Base-by-base conservation (phyloP, 2,797 vertebrate species). In the Gymnoscopelus microlampas region DNA sequence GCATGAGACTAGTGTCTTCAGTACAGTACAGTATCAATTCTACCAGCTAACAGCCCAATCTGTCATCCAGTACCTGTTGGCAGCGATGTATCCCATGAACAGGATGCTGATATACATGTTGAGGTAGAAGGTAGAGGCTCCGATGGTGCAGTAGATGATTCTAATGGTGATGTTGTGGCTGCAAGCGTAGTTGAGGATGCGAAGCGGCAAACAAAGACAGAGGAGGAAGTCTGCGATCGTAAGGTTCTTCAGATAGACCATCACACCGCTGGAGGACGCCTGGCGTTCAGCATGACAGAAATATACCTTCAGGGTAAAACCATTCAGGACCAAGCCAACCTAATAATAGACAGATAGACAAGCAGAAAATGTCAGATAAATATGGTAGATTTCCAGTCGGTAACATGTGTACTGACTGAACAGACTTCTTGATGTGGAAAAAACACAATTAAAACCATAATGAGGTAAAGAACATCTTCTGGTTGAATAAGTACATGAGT, bases 81-180 rank as follows among this genome's bases (percentile, higher is more conserved):
- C 91, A 0, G 91, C 93, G 19, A 94, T 90, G 78, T 86, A 91
- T 0, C 90, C 90, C 92, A 94, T 93, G 86, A 94, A 93, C 66
- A 93, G 74, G 78, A 94, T 93, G 90, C 93, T 94, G 75, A 92
- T 83, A 3, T 93, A 94, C 90, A 92, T 92, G 87, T 94, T 94
- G 49, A 93, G 85, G 53, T 92, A 94, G 50, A 94, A 90, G 47
- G 86, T 71, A 0, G 87, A 48, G 0, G 90, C 83, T 0, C 90
- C 89, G 0, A 92, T 89, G 68, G 23, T 83, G 84, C 93, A 93
- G 87, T 93, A 91, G 63, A 80, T 7, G 6, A 44, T 44, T 5
- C 2, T 15, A 23, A 1, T 13, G 74, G 49, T 3, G 0, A 0
- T 8, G 8, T 4, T 0, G 0, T 85, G 83, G 55, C 14, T 11